Evolutionary conservation across 2,113 vertebrate species (phyloP), one percentile per base, ranked within the genome.

Genomic region (Dipodomys ordii): DNA sequence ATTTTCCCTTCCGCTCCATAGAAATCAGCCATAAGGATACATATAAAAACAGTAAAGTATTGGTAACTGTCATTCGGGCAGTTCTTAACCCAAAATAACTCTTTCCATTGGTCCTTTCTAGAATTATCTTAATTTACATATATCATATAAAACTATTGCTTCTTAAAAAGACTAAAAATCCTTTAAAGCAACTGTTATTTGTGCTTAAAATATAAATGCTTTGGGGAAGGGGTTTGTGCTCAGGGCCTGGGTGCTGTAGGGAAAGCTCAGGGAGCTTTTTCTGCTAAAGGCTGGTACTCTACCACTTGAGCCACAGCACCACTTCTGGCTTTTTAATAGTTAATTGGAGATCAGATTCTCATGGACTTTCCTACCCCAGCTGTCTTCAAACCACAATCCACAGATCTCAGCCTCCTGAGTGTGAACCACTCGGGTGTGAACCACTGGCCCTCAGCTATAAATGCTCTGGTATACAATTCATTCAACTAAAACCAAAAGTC

Each of bases 171-270:
- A 93, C 60, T 87, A 90, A 92, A 35, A 30, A 76, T 76, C 32
- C 12, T 83, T 93, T 90, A 53, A 82, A 57, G 49, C 65, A 93
- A 90, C 44, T 85, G 89, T 82, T 67, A 72, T 90, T 87, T 90
- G 46, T 22, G 27, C 65, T 91, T 85, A 20, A 94, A 95, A 68
- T 81, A 19, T 83, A 92, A 90, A 78, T 83, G 74, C n/a, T 16
- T 19, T 69, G 12, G 23, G 53, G 15, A 13, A 57, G 15, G 53
- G 53, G 15, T 3, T 57, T 57, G 53, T 18, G 15, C 53, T 57
- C 53, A 57, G 53, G 53, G 53, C 15, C 13, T 57, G 53, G 11
- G 53, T 57, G 16, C 53, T 57, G 53, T 16, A 39, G 39, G 39
- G 39, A 39, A 39, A 39, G 39, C 39, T 39, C 39, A 39, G 39